Percentiles rank a stretch among this genome's conserved stretches.
Conservation (phyloP, 2,888 invertebrate genomes). For the Cremastinae sp. region DNA sequence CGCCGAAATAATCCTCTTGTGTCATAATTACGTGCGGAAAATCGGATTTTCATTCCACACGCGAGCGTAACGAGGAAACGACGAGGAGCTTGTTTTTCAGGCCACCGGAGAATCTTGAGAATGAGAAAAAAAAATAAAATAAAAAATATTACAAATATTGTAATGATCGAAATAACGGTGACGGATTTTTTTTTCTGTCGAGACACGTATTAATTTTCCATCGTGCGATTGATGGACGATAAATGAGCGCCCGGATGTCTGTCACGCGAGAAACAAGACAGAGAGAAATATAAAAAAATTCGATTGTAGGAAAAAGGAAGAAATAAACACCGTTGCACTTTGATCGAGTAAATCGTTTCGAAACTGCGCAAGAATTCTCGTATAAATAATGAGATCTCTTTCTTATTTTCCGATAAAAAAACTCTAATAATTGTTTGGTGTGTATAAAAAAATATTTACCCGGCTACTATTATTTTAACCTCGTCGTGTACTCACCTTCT, state of each 20-base stretch:
- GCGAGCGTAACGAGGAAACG: no score
- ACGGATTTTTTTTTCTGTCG: neutral
- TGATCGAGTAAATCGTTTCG: slow-evolving; percentile 27
- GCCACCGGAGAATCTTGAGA: neutral
- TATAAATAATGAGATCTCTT: slow-evolving; percentile 12
- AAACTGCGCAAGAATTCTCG: neutral
- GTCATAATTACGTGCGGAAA: neutral
- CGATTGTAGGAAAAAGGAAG: slow-evolving; percentile 17
- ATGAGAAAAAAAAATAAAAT: neutral
- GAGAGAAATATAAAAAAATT: slow-evolving; percentile 2
- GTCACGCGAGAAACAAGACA: neutral
- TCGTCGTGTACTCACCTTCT: slow-evolving; percentile 7
- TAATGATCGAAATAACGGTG: neutral
- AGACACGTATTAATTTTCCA: neutral
- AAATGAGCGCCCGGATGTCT: neutral
- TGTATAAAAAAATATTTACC: no score
- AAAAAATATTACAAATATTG: neutral
- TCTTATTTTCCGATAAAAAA: neutral
- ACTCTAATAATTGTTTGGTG: neutral
- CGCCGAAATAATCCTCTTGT: slow-evolving; percentile 2
- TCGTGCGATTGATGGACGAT: neutral
- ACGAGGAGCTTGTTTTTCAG: no score
- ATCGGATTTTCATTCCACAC: neutral
- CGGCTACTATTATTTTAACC: neutral
- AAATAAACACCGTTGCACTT: slow-evolving; percentile 46